A percentile compares a stretch with the other conserved stretches of the same genome.
Evolutionary conservation across 2,888 invertebrate species (phyloP).

Genomic region (Trypoxylon attenuatum): DNA sequence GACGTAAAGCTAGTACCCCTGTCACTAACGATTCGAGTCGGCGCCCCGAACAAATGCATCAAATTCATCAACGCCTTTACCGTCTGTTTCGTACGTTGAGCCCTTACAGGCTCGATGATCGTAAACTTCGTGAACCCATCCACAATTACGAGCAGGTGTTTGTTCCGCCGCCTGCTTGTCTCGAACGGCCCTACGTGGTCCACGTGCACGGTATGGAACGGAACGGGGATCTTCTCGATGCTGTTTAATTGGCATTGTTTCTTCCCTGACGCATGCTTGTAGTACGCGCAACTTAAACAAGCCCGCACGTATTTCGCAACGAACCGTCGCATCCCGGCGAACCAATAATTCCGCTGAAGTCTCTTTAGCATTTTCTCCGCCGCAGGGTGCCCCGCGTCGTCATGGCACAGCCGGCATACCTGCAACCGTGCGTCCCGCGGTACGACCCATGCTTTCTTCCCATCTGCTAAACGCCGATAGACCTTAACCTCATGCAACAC

Average conservation of each 20-base stretch:
- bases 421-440: background rate
- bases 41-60: background rate
- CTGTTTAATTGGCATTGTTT: background rate
- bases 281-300: background rate
- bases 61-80: background rate
- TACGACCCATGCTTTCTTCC: background rate
- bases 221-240: background rate
- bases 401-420: background rate
- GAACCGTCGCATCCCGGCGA: background rate
- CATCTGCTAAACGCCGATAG: too few relatives aligned
- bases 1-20: background rate
- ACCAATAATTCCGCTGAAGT: background rate
- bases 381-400: background rate
- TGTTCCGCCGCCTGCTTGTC: background rate
- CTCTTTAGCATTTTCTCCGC: background rate
- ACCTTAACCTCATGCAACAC: background rate
- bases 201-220: background rate
- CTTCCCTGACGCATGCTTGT: background rate
- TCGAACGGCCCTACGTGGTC: background rate
- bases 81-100: background rate
- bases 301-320: background rate
- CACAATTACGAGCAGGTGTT: background rate
- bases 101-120: background rate
- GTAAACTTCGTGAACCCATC: background rate
- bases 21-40: background rate